Conservation (phyloP, 2,888 invertebrate species). For the Ophion slaviceki region DNA sequence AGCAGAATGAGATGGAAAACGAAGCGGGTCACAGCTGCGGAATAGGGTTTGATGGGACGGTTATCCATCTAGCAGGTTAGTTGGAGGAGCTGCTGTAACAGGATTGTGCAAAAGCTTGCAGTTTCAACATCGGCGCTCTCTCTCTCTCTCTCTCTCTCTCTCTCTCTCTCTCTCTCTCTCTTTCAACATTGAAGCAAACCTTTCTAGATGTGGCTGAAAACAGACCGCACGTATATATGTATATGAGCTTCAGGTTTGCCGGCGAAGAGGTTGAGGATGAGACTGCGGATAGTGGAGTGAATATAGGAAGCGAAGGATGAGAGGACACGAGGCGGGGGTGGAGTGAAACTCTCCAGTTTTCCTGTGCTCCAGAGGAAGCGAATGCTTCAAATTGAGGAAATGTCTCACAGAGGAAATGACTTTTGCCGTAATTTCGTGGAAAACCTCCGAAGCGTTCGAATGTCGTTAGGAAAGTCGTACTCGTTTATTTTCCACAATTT, state of each 20-base stretch:
- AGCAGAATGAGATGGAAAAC: slow-evolving; percentile 31
- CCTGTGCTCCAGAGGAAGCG: slow-evolving; percentile 60
- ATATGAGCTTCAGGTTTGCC: slow-evolving; percentile 2
- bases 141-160: slow-evolving; percentile 9
- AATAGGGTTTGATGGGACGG: slow-evolving; percentile 40
- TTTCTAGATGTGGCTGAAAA: neutral
- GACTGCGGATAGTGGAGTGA: slow-evolving; percentile 49
- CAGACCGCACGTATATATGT: neutral
- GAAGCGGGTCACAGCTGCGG: slow-evolving; percentile 37
- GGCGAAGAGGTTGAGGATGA: slow-evolving; percentile 41
- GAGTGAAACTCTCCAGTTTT: slow-evolving; percentile 49
- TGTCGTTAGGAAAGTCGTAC: slow-evolving; percentile 66
- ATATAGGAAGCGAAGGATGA: slow-evolving; percentile 52
- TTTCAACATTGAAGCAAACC: neutral
- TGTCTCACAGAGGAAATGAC: slow-evolving; percentile 69
- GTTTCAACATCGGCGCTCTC: slow-evolving; percentile 35
- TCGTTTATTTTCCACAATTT: slow-evolving; percentile 60
- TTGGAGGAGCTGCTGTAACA: slow-evolving; percentile 34
- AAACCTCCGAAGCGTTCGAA: slow-evolving; percentile 68
- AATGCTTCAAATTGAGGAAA: slow-evolving; percentile 71
- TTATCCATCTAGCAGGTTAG: slow-evolving; percentile 45
- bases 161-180: slow-evolving; percentile 17
- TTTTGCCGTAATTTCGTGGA: slow-evolving; percentile 69
- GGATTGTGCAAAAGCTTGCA: slow-evolving; percentile 47
- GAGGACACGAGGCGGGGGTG: slow-evolving; percentile 45